phyloP scores from a whole-genome alignment of 2,797 vertebrate species.

The Sylvia borin region DNA sequence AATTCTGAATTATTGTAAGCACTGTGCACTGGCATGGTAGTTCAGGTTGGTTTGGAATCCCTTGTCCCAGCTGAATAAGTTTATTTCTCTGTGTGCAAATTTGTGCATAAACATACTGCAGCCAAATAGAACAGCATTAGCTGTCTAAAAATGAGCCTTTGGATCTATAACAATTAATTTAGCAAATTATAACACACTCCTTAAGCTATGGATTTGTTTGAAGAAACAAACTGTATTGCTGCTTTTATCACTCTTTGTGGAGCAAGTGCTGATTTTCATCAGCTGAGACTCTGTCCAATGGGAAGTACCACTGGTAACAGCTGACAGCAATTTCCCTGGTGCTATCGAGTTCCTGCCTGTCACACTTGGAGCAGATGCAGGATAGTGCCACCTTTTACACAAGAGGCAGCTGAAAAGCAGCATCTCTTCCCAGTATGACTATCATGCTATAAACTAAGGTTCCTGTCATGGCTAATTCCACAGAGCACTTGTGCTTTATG shows the following conservation, averaged over 20 bases:
- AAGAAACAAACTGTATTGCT: not conserved
- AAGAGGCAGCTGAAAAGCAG: not conserved
- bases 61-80: not conserved
- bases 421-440: not conserved
- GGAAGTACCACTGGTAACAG: not conserved
- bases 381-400: not conserved
- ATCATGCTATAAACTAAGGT: not conserved
- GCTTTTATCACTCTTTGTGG: not conserved
- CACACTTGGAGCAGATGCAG: not conserved
- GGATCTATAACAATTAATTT: not conserved
- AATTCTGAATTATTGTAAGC: not conserved
- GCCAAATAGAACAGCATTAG: not conserved
- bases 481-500: rapidly evolving
- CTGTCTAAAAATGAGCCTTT: not conserved
- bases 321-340: not conserved
- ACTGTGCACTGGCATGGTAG: not conserved
- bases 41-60: not conserved
- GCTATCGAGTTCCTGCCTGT: not conserved
- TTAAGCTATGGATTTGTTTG: not conserved
- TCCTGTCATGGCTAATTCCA: not conserved
- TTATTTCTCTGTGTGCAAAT: not conserved
- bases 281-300: not conserved
- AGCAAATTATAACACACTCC: not conserved
- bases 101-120: not conserved
- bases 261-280: not conserved